Percentiles rank a stretch among this genome's conserved stretches.
These are phyloP conservation scores for Bradypodion ventrale DNA, from an alignment of 2,797 vertebrate genomes.

Conservation along the genomic window DNA sequence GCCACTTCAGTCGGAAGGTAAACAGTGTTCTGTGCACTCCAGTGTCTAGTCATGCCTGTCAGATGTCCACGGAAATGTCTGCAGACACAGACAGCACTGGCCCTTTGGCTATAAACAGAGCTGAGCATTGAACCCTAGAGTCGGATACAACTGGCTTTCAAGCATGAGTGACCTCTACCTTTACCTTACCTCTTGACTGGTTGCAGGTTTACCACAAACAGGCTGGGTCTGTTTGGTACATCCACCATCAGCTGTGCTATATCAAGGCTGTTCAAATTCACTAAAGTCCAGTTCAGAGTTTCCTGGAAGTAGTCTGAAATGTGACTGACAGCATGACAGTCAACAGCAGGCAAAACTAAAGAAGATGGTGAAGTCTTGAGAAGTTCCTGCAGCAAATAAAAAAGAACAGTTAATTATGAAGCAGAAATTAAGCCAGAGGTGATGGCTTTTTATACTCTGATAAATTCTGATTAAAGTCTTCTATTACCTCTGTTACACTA, in stretches of 20 bases:
- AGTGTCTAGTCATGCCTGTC: too few species aligned
- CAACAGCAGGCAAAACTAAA: conserved; percentile 73
- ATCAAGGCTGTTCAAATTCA: conserved; percentile 36
- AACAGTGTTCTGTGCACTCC: too few species aligned
- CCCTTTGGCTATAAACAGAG: too few species aligned
- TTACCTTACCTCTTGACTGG: conserved; percentile 68
- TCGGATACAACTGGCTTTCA: too few species aligned
- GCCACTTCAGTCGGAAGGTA: too few species aligned
- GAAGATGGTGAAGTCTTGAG: conserved; percentile 69
- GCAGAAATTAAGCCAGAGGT: conserved; percentile 23
- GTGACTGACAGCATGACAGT: conserved; percentile 51
- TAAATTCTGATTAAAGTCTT: conserved; percentile 33
- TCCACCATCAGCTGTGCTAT: conserved; percentile 57
- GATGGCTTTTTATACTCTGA: background rate
- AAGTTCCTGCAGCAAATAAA: conserved; percentile 65
- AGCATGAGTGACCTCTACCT: too few species aligned
- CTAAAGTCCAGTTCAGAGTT: conserved; percentile 57
- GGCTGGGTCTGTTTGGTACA: conserved; percentile 45
- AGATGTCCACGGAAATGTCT: too few species aligned
- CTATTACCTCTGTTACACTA: conserved; percentile 30
- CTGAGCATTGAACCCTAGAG: too few species aligned
- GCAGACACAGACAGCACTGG: too few species aligned
- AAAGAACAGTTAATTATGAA: conserved; percentile 38
- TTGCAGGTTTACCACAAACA: conserved; percentile 67
- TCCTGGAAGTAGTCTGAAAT: conserved; percentile 60